Evolutionary conservation across 2,797 vertebrate species (phyloP), one percentile per base, ranked within the genome.

Genomic region (Chrosomus eos): DNA sequence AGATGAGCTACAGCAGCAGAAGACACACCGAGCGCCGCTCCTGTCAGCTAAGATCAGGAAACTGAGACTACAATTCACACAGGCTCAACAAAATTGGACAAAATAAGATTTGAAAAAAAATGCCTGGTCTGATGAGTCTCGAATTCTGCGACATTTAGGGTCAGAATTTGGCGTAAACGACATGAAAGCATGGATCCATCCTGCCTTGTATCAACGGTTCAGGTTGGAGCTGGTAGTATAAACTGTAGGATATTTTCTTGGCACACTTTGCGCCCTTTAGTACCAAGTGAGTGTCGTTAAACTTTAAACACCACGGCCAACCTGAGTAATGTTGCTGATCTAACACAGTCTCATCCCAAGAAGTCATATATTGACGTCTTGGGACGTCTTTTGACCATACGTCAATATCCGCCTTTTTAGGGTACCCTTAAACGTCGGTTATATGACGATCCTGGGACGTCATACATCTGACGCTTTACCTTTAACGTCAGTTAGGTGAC

Each of bases 131-230:
- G 4, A 87, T 10, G 7, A 72, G 40, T 72, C 3, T 72, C 1
- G 7, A 72, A 64, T 89, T 87, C 53, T 83, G 75, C 36, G 4
- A 87, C 60, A 77, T 87, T 62, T 76, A 73, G 62, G 87, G 68
- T 83, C 76, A 88, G 80, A 88, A 86, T 85, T 88, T 87, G 85
- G 76, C 8, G 23, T 79, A 83, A 88, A 88, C 71, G 78, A 64
- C 85, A 89, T 68, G 76, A 88, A 87, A 83, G 40, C 62, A 88
- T 80, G 82, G 55, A 88, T 84, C 83, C 70, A 89, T 72, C 53
- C 75, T 88, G 76, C 83, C 81, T 87, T 87, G 82, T 82, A 43
- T 85, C 79, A 85, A 70, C 2, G 16, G 14, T 21, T 51, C 4
- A 51, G 43, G 71, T 5, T 51, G 43, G 43, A 13, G 43, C 1